Conservation (phyloP, 2,797 vertebrate genomes). For the Myoxocephalus aenaeus region DNA sequence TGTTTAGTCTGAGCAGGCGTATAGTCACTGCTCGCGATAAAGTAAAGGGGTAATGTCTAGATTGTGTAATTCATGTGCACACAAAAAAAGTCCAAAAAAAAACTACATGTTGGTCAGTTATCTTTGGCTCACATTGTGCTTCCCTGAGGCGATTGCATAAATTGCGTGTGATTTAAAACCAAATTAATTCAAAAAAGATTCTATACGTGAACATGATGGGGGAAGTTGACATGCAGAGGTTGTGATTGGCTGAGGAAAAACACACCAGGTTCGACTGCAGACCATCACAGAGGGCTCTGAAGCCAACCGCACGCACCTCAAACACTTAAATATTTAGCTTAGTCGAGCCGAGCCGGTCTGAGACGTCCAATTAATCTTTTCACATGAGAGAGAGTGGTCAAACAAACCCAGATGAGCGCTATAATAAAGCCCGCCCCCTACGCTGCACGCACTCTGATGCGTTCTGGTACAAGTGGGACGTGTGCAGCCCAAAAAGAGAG, state of each 20-base stretch:
- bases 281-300: constrained; percentile 12
- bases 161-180: background rate
- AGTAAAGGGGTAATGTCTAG: background rate
- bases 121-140: background rate
- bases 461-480: background rate
- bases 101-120: background rate
- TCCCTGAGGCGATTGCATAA: background rate
- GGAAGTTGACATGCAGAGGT: constrained; percentile 10
- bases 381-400: constrained; percentile 54
- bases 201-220: background rate
- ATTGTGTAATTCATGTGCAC: background rate
- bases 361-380: constrained; percentile 55
- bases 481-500: background rate
- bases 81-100: background rate
- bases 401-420: constrained; percentile 39
- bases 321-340: constrained; percentile 69
- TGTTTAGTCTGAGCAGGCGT: constrained; percentile 62
- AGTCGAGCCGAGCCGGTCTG: constrained; percentile 26
- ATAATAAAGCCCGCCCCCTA: constrained; percentile 17
- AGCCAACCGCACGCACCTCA: constrained; percentile 36
- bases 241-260: constrained; percentile 32
- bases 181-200: too few relatives aligned
- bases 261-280: constrained; percentile 19
- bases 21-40: background rate
- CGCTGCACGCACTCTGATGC: background rate